Evolutionary conservation across 2,797 vertebrate genomes (phyloP).

Genomic region (Scyliorhinus canicula): DNA sequence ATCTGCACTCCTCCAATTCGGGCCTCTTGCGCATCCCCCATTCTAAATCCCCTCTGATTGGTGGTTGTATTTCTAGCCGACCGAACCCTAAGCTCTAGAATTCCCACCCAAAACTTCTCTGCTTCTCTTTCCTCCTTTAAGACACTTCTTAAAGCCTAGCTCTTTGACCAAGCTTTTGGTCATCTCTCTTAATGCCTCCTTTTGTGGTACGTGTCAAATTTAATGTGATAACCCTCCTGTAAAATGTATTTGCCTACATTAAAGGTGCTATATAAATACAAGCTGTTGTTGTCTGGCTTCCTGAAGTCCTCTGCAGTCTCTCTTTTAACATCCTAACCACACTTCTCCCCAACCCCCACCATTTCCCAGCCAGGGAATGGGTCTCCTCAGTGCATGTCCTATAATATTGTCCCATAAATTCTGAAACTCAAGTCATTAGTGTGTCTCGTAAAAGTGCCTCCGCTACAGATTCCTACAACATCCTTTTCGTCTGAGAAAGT

Average conservation of each 20-base stretch:
- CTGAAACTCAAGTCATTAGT: not conserved
- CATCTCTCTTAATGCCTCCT: not conserved
- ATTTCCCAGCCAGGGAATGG: not conserved
- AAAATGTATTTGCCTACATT: not conserved
- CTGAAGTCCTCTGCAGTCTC: not conserved
- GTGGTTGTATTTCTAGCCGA: too few species aligned
- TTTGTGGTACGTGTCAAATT: not conserved
- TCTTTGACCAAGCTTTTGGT: not conserved
- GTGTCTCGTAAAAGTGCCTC: not conserved
- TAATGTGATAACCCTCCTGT: not conserved
- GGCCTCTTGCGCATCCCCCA: too few species aligned
- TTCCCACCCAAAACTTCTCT: not conserved
- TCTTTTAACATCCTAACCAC: not conserved
- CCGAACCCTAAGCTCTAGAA: not conserved
- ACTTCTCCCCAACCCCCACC: too few species aligned
- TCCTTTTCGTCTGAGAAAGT: not conserved
- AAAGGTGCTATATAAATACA: not conserved
- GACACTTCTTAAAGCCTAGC: not conserved
- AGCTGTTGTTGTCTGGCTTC: not conserved
- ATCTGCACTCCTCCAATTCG: not conserved
- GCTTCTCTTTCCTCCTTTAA: too few species aligned
- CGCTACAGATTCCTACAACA: not conserved
- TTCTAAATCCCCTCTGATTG: not conserved
- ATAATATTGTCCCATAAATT: not conserved
- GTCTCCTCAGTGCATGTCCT: not conserved